phyloP scores from a whole-genome alignment of 23 tunicate genomes.

The Trididemnum clinides region DNA sequence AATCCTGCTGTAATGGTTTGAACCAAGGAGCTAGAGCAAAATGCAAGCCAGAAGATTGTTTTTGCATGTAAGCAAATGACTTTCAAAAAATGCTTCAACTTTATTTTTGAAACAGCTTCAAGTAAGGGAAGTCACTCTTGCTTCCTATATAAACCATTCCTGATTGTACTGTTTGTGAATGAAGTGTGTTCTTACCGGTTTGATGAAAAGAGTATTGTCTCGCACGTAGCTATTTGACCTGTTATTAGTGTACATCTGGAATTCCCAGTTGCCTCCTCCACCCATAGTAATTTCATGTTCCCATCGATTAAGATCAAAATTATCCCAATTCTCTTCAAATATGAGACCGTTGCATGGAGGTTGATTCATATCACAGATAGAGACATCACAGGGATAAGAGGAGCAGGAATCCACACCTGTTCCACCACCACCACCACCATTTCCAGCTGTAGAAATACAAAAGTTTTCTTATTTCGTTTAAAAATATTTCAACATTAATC shows the following conservation, averaged over 20 bases:
- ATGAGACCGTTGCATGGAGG: slow-evolving; percentile 91
- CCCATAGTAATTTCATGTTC: slow-evolving; percentile 94
- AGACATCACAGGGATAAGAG: slow-evolving; percentile 54
- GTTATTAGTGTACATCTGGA: slow-evolving; percentile 88
- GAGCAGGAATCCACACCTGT: slow-evolving; percentile 43
- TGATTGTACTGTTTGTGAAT: no score
- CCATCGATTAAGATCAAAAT: slow-evolving; percentile 78
- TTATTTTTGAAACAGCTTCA: no score
- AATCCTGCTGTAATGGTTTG: no score
- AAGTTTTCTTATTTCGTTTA: background rate
- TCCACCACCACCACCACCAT: slow-evolving; percentile 58
- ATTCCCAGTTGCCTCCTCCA: slow-evolving; percentile 99
- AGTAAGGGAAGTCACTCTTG: background rate
- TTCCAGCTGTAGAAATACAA: background rate
- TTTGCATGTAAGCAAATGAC: no score
- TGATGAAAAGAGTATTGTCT: slow-evolving; percentile 92
- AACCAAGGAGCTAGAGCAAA: no score
- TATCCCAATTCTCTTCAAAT: slow-evolving; percentile 91
- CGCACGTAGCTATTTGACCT: slow-evolving; percentile 84
- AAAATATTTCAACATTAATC: background rate
- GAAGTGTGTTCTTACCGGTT: slow-evolving; percentile 80
- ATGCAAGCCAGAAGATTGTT: no score
- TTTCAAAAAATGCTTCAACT: no score
- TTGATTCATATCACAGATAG: slow-evolving; percentile 47
- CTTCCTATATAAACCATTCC: background rate